Conservation (phyloP, 2,888 invertebrate species). For the Leistus spinibarbis region DNA sequence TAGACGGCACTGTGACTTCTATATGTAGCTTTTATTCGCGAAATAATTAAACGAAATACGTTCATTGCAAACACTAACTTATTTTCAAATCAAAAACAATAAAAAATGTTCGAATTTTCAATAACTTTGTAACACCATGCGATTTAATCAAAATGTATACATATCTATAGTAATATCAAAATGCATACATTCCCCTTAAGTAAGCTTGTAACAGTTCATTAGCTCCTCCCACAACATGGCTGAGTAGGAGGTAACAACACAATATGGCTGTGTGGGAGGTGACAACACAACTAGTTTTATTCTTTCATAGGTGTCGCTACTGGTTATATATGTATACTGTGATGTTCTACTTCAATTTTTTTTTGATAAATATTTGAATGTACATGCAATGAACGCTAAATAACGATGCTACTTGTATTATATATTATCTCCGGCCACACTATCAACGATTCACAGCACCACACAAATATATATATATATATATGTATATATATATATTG, state of each 20-base stretch:
- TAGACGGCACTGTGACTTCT: conserved; percentile 33
- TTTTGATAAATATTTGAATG: not conserved
- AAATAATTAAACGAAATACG: conserved; percentile 15
- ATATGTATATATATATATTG: not conserved
- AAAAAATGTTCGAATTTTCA: no score
- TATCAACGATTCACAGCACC: conserved; percentile 23
- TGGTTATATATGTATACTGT: no score
- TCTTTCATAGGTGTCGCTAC: no score
- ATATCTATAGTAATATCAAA: no score
- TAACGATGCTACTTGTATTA: conserved; percentile 8
- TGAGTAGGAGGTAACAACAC: no score
- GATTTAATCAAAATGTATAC: no score
- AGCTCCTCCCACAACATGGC: no score
- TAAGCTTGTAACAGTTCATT: no score
- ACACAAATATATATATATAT: not conserved
- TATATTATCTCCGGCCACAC: conserved; percentile 30
- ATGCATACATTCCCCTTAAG: no score
- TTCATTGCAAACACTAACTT: conserved; percentile 21
- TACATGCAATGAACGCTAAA: conserved; percentile 20
- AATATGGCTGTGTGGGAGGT: no score
- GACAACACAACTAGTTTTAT: no score
- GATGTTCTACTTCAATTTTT: not conserved
- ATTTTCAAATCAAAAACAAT: not conserved
- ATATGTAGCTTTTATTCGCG: conserved; percentile 28
- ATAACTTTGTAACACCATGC: no score